Evolutionary conservation across 2,113 vertebrate species (phyloP), one percentile per base, ranked within the genome.

Genomic region (Bubo scandiacus): DNA sequence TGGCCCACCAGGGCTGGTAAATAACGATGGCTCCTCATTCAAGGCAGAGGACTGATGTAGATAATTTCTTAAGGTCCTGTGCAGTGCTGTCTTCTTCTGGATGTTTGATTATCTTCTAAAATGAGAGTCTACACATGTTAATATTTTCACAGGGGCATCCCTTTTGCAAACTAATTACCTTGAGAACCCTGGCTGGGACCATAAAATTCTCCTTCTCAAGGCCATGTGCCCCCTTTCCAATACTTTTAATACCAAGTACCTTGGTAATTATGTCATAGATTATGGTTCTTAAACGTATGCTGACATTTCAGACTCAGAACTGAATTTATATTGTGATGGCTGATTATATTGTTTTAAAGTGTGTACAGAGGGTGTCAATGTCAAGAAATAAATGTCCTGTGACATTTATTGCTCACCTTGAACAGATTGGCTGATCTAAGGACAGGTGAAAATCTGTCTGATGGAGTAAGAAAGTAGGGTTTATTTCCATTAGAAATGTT

Each of bases 351-450:
- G 36, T 87, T 94, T 85, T 73, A 36, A 36, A 80, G 26, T 81
- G 70, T 65, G 61, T 71, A 58, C 70, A 75, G 71, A 82, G 32
- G 42, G 34, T 75, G 55, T 90, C 93, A 85, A 29, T 30, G 71
- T 77, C 74, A 92, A 73, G 85, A 90, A 94, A 90, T 66, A 88
- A 91, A 96, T 45, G 54, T 51, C 58, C 32, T 81, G 55, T 94
- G 87, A 92, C 71, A 86, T 51, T 78, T 62, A 30, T 29, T 80
- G 85, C 32, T 88, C 0, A 0, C 40, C 49, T 93, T 0, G 0
- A 68, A 77, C 40, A 90, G 71, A 42, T 21, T 40, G 63, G 32
- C 22, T 78, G 49, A 54, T 80, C 49, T 51, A 75, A 93, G 49
- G 36, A 77, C 81, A 94, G 92, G 66, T 80, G 62, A 90, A 92